These are phyloP conservation scores for Cyaniris semiargus DNA, from an alignment of 2,888 invertebrate genomes.

Conservation along the genomic window DNA sequence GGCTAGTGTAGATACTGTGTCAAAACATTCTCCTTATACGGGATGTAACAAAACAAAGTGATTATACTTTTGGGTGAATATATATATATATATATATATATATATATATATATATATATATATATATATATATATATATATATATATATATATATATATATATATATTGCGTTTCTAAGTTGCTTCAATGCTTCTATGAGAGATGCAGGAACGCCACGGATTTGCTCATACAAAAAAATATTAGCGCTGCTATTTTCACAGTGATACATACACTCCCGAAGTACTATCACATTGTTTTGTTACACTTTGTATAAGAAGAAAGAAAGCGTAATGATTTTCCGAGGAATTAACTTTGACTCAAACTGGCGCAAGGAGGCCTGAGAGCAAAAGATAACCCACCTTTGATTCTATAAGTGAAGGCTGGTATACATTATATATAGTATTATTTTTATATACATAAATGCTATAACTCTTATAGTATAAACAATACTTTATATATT, in stretches of 20 bases:
- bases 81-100: too few relatives aligned
- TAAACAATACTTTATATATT: not conserved
- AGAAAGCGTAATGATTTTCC: not conserved
- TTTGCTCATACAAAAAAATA: not conserved
- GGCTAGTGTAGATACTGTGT: not conserved
- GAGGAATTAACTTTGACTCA: not conserved
- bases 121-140: too few relatives aligned
- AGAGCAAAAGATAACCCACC: constrained; percentile 41
- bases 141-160: too few relatives aligned
- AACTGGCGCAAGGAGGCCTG: not conserved
- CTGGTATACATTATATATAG: not conserved
- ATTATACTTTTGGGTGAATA: not conserved
- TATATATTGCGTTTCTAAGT: too few relatives aligned
- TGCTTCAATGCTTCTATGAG: not conserved
- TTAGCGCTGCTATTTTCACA: too few relatives aligned
- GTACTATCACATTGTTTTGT: not conserved
- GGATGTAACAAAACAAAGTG: not conserved
- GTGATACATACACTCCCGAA: too few relatives aligned
- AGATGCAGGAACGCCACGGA: not conserved
- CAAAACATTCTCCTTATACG: not conserved
- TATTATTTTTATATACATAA: not conserved
- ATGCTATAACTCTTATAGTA: not conserved
- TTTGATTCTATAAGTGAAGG: constrained; percentile 35
- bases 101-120: too few relatives aligned
- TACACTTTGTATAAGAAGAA: not conserved